Percentiles rank a stretch among this genome's conserved stretches.
These are phyloP conservation scores for Trissolcus basalis DNA, from an alignment of 1,140 invertebrate species.

Conservation along the genomic window DNA sequence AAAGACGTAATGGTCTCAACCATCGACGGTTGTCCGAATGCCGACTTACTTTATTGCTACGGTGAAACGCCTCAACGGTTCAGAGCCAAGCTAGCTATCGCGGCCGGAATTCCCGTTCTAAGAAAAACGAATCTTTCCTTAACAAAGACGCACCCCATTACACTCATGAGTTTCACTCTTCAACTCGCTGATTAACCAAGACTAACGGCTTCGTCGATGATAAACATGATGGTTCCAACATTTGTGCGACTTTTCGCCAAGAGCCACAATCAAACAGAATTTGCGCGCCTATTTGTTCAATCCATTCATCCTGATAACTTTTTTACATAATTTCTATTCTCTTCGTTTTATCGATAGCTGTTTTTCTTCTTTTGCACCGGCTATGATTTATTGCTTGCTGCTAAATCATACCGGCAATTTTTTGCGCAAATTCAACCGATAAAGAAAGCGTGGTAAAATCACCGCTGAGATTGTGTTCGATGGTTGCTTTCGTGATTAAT, in stretches of 20 bases:
- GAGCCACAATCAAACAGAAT: constrained; percentile 17
- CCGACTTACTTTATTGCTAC: constrained; percentile 61
- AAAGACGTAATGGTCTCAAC: constrained; percentile 64
- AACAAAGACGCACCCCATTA: constrained; percentile 55
- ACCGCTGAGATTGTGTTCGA: too few species aligned
- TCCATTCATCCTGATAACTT: constrained; percentile 12
- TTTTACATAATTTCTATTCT: constrained; percentile 8
- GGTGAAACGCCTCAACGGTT: constrained; percentile 59
- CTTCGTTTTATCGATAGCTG: not conserved
- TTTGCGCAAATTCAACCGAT: too few species aligned
- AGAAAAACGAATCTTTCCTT: constrained; percentile 53
- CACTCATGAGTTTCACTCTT: constrained; percentile 35
- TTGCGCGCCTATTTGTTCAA: constrained; percentile 17
- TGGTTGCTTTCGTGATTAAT: too few species aligned
- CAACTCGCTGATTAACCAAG: constrained; percentile 37
- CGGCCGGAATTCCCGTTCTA: constrained; percentile 53
- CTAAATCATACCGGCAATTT: too few species aligned
- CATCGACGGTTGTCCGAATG: constrained; percentile 61
- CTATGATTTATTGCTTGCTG: too few species aligned
- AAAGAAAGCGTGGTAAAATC: too few species aligned
- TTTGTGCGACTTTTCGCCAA: constrained; percentile 15
- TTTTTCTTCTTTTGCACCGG: not conserved
- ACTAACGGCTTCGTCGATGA: constrained; percentile 38
- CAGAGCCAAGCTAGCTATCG: constrained; percentile 40
- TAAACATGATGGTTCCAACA: constrained; percentile 30